Evolutionary conservation across 2,797 vertebrate species (phyloP).

Genomic region (Tachyglossus aculeatus): DNA sequence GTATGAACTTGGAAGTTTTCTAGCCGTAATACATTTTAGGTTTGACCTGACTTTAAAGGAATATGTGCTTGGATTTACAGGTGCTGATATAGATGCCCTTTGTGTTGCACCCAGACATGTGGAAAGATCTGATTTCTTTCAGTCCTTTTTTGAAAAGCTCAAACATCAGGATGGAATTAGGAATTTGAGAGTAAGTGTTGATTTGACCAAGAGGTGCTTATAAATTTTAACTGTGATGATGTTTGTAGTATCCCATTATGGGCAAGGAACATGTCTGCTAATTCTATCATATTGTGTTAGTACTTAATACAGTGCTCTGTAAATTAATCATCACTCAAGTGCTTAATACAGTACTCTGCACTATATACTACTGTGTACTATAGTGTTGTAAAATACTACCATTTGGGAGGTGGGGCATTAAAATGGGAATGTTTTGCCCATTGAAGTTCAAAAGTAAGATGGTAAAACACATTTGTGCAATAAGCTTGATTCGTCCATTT

Average conservation of each 20-base stretch:
- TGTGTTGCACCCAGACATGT: conserved; percentile 96
- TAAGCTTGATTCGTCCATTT: conserved; percentile 13
- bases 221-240: conserved; percentile 8
- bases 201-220: background rate
- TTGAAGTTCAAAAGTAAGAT: too few species aligned
- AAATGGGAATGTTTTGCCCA: too few species aligned
- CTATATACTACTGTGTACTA: too few species aligned
- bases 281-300: too few species aligned
- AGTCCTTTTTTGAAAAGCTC: conserved; percentile 95
- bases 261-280: too few species aligned
- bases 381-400: too few species aligned
- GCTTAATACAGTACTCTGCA: too few species aligned
- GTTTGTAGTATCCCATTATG: too few species aligned
- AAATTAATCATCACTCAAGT: too few species aligned
- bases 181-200: conserved; percentile 86
- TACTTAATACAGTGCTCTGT: too few species aligned
- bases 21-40: conserved; percentile 10
- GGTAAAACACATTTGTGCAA: too few species aligned
- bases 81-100: conserved; percentile 95
- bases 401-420: too few species aligned
- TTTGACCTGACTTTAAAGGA: conserved; percentile 34
- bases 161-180: conserved; percentile 91
- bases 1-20: conserved; percentile 69
- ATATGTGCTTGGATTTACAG: conserved; percentile 69
- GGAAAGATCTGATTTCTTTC: conserved; percentile 94